Evolutionary conservation across 1,140 invertebrate genomes (phyloP), one percentile per base, ranked within the genome.

Genomic region (Tetramorium alpestre): DNA sequence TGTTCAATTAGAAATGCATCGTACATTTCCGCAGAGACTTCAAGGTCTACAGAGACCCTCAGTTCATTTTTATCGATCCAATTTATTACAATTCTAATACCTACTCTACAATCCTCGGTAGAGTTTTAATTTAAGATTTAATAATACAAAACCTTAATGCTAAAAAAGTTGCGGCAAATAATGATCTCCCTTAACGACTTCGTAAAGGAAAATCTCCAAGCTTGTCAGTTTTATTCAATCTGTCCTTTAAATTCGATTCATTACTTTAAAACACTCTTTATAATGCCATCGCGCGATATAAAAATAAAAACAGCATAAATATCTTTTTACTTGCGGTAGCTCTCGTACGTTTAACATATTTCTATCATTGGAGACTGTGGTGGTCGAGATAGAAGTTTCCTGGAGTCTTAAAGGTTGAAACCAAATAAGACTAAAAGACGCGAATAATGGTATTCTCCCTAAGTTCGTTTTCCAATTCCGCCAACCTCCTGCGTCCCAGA

Each of bases 401-500:
- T n/a, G 51, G 49, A 47, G 51, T 44, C 60, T 47, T 44, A 38
- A 69, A 22, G 60, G 4, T 65, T 28, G 16, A 70, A 70, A n/a
- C 22, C 75, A 65, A 85, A 85, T 78, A 80, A 85, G 82, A 80
- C 44, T 65, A 78, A 85, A 78, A 80, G 75, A 77, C 84, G 47
- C 84, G 72, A 69, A 85, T 78, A 85, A 76, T 81, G 22, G 75
- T 85, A 85, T 85, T 85, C 75, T 84, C 41, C 56, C 47, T 76
- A 85, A 85, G 73, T 85, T 77, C 75, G 75, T 78, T 85, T 76
- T 85, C 72, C 84, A 78, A 84, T 84, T 84, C 28, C 54, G 44
- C 69, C 80, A 44, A 84, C 54, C 80, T 75, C 56, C 69, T 38
- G 41, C 44, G 80, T 44, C 80, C 69, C 54, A 60, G 80, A 47